phyloP scores from a whole-genome alignment of 2,888 invertebrate species.

The Eupithecia pulchellata region DNA sequence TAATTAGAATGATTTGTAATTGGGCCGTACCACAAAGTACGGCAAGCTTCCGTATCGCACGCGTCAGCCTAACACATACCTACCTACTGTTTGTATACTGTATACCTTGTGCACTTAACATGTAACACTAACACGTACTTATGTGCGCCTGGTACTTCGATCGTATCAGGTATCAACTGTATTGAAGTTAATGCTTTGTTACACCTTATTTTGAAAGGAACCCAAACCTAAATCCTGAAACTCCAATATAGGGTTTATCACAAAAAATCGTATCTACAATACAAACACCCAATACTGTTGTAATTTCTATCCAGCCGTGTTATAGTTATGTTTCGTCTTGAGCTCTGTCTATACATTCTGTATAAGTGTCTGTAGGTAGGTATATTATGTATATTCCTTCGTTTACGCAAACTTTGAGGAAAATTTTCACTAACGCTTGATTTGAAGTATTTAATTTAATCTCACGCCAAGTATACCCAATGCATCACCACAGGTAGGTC shows the following conservation, averaged over 20 bases:
- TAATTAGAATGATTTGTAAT: constrained; percentile 71
- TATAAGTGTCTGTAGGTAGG: too few species aligned
- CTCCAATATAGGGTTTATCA: background rate
- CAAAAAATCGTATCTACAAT: background rate
- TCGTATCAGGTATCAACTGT: background rate
- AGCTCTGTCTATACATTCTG: background rate
- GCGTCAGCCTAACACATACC: constrained; percentile 32
- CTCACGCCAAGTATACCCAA: background rate
- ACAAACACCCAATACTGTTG: background rate
- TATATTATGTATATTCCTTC: too few species aligned
- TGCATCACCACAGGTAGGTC: background rate
- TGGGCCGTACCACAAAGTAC: constrained; percentile 55
- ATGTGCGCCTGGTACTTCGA: constrained; percentile 7
- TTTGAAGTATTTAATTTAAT: background rate
- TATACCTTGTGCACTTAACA: background rate
- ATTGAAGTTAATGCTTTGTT: background rate
- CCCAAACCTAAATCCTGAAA: background rate
- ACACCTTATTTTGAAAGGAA: background rate
- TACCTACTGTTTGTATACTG: background rate
- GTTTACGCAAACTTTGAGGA: background rate
- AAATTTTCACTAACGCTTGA: background rate
- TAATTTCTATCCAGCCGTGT: background rate
- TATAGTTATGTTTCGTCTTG: background rate
- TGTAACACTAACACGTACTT: constrained; percentile 1
- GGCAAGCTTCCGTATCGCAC: constrained; percentile 46